Evolutionary conservation across 1,140 invertebrate species (phyloP).

Genomic region (Oryzaephilus surinamensis): DNA sequence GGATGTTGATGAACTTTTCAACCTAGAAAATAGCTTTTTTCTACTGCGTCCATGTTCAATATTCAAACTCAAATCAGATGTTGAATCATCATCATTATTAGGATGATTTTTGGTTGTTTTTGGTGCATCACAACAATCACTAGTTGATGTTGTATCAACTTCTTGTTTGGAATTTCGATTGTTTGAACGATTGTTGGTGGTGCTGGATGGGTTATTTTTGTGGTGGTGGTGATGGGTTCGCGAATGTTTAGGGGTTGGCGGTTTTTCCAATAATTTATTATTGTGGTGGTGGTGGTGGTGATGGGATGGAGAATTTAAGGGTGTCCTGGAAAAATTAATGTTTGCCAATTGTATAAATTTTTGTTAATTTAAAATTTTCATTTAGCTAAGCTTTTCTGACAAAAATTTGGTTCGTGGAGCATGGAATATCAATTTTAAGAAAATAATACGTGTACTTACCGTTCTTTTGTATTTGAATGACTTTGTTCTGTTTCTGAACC

Average conservation of each 20-base stretch:
- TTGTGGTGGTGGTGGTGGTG: too few relatives aligned
- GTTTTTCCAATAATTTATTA: too few relatives aligned
- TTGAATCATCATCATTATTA: constrained; percentile 28
- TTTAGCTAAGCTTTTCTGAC: not conserved
- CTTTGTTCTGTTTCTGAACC: constrained; percentile 68
- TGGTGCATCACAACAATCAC: constrained; percentile 32
- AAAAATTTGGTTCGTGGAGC: constrained; percentile 1
- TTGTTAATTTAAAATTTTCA: too few relatives aligned
- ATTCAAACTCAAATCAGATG: constrained; percentile 26
- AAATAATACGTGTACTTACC: constrained; percentile 18
- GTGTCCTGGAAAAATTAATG: constrained; percentile 24
- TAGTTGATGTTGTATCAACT: constrained; percentile 30
- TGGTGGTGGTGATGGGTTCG: too few relatives aligned
- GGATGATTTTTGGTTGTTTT: constrained; percentile 22
- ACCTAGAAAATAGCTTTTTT: constrained; percentile 49
- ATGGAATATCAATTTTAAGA: not conserved
- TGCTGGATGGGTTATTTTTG: too few relatives aligned
- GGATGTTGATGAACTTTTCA: constrained; percentile 52
- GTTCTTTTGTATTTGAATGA: constrained; percentile 46
- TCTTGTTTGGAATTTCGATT: constrained; percentile 28
- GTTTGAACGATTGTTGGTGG: constrained; percentile 29
- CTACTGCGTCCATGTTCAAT: constrained; percentile 36
- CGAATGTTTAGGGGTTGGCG: constrained; percentile 24
- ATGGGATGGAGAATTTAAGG: constrained; percentile 25
- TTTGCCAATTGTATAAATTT: too few relatives aligned